Conservation (phyloP, 2,797 vertebrate species). For the Xyrichtys novacula region DNA sequence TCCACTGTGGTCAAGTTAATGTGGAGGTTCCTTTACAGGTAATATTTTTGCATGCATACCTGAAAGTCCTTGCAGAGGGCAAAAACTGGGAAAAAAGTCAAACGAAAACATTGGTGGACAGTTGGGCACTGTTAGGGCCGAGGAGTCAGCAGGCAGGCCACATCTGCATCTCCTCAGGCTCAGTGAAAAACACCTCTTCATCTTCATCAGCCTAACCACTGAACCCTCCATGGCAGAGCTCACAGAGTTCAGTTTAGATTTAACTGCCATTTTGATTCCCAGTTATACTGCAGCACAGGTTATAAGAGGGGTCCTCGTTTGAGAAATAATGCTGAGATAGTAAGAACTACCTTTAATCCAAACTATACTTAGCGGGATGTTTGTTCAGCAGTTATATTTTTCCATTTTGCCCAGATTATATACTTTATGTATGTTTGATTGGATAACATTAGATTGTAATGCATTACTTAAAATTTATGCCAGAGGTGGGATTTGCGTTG, state of each 20-base stretch:
- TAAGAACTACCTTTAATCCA: background rate
- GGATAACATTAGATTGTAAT: no score
- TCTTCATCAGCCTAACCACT: conserved; percentile 2
- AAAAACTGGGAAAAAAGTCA: conserved; percentile 15
- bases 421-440: no score
- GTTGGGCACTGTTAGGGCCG: conserved; percentile 40
- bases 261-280: background rate
- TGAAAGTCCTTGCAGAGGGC: conserved; percentile 18
- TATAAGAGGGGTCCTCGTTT: background rate
- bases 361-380: background rate
- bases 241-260: conserved; percentile 10
- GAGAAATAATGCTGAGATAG: no score
- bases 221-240: background rate
- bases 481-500: no score
- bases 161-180: conserved; percentile 24
- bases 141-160: conserved; percentile 23
- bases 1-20: conserved; percentile 10
- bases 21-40: conserved; percentile 49
- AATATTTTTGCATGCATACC: conserved; percentile 57
- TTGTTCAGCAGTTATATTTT: no score
- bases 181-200: conserved; percentile 16
- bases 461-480: no score
- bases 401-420: no score
- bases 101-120: conserved; percentile 44
- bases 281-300: background rate